Evolutionary conservation across 2,797 vertebrate genomes (phyloP), one percentile per base, ranked within the genome.

Genomic region (Lophius americanus): DNA sequence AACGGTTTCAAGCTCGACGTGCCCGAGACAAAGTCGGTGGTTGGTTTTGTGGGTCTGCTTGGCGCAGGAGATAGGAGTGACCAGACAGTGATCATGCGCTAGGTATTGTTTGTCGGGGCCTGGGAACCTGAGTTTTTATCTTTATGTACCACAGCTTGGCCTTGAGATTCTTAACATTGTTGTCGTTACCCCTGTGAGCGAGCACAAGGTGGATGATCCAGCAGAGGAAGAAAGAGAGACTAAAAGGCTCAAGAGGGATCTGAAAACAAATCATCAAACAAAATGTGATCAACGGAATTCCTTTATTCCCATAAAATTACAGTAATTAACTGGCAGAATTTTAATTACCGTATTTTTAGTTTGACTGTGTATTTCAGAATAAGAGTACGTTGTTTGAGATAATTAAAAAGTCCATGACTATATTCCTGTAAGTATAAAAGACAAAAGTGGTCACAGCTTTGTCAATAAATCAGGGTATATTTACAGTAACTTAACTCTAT

Each of bases 161-260:
- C 94, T 94, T 94, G 94, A 88, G 91, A 94, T 94, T 82, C 76
- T 91, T 91, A 81, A 93, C 92, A 93, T 88, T 92, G 93, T 92
- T 93, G 85, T 88, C 79, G 78, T 88, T 90, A n/a, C 78, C 86
- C 43, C 56, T 83, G 91, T 91, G 91, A 92, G 85, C 90, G 58
- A 84, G 72, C 53, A 64, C 56, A 64, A 76, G 70, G 55, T 84
- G 84, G 81, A 70, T 75, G 76, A 73, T 60, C 72, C 57, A 52
- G 43, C 7, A 37, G 52, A 56, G 66, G 64, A 51, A 64, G 60
- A 70, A 44, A 54, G 47, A 47, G 38, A 67, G 54, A 57, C 33
- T 8, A 56, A 68, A 14, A 46, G 43, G 74, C 0, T 51, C 8
- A 23, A 68, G 52, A 66, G 60, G 57, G 75, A 33, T 41, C 2